phyloP scores from a whole-genome alignment of 2,888 invertebrate genomes.

The Coremacera marginata region DNA sequence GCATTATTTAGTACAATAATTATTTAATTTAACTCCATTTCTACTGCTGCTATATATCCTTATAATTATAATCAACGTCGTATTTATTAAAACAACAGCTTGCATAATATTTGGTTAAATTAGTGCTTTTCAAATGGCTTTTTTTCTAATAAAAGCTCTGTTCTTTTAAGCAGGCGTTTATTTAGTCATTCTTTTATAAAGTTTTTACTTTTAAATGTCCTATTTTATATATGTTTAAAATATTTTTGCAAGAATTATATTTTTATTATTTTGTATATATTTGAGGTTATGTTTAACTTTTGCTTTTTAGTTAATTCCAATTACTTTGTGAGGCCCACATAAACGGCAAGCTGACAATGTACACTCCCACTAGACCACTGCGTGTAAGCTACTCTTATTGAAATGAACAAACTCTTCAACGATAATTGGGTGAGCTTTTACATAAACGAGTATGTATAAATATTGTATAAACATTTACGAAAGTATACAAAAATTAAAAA shows the following conservation, averaged over 20 bases:
- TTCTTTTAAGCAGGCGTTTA: not conserved
- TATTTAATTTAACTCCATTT: slow-evolving; percentile 22
- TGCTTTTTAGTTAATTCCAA: slow-evolving; percentile 52
- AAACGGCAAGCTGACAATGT: slow-evolving; percentile 77
- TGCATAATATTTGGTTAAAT: slow-evolving; percentile 69
- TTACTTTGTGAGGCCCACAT: slow-evolving; percentile 73
- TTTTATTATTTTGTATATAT: slow-evolving; percentile 34
- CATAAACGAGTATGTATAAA: not conserved
- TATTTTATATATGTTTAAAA: slow-evolving; percentile 38
- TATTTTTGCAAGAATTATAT: slow-evolving; percentile 36
- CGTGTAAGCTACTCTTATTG: slow-evolving; percentile 70
- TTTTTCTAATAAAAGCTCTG: slow-evolving; percentile 11
- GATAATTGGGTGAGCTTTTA: slow-evolving; percentile 20
- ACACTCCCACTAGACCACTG: slow-evolving; percentile 71
- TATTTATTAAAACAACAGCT: slow-evolving; percentile 61
- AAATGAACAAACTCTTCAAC: slow-evolving; percentile 60
- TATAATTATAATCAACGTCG: not conserved
- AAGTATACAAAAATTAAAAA: not conserved
- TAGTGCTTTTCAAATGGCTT: slow-evolving; percentile 34
- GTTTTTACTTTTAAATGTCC: slow-evolving; percentile 39
- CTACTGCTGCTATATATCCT: slow-evolving; percentile 27
- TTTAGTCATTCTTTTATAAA: slow-evolving; percentile 9
- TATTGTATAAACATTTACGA: not conserved
- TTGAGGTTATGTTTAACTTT: slow-evolving; percentile 39
- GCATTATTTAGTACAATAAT: slow-evolving; percentile 8